Conservation (phyloP, 1,140 invertebrate species). For the Drosophila ananassae region DNA sequence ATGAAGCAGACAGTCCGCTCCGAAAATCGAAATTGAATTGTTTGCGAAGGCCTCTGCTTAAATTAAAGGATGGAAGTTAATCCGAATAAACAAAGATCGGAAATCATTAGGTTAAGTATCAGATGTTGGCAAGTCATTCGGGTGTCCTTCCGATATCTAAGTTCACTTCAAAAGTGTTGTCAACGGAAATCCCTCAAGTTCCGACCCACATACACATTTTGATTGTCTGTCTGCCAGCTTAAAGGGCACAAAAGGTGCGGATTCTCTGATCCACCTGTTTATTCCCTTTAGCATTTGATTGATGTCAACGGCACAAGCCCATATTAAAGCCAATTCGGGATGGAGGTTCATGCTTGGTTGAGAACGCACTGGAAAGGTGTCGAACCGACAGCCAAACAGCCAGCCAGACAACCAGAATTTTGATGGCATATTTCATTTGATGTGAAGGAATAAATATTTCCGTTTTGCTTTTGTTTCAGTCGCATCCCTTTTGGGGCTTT, state of each 20-base stretch:
- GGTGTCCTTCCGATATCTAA: slow-evolving; percentile 27
- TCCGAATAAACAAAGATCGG: neutral
- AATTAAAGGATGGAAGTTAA: neutral
- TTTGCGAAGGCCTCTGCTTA: neutral
- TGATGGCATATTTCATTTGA: slow-evolving; percentile 78
- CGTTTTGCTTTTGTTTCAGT: slow-evolving; percentile 38
- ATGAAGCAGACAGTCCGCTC: neutral
- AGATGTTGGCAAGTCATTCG: neutral
- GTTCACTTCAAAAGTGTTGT: slow-evolving; percentile 21
- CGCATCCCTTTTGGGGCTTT: slow-evolving; percentile 36
- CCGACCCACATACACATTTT: slow-evolving; percentile 24
- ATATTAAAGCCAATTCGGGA: slow-evolving; percentile 19
- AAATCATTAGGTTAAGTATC: slow-evolving; percentile 32
- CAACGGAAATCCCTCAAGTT: slow-evolving; percentile 16
- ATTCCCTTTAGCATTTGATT: slow-evolving; percentile 60
- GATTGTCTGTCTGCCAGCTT: slow-evolving; percentile 47
- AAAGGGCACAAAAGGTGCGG: slow-evolving; percentile 31
- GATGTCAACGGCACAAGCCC: slow-evolving; percentile 51
- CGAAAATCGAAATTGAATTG: slow-evolving; percentile 40
- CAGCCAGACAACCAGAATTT: slow-evolving; percentile 30
- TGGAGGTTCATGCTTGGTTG: slow-evolving; percentile 67
- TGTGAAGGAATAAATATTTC: slow-evolving; percentile 76
- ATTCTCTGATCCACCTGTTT: slow-evolving; percentile 24
- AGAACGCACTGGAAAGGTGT: slow-evolving; percentile 71
- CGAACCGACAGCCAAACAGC: slow-evolving; percentile 63